These are phyloP conservation scores for Drosophila rellima DNA, from an alignment of 2,888 invertebrate species.

Conservation along the genomic window DNA sequence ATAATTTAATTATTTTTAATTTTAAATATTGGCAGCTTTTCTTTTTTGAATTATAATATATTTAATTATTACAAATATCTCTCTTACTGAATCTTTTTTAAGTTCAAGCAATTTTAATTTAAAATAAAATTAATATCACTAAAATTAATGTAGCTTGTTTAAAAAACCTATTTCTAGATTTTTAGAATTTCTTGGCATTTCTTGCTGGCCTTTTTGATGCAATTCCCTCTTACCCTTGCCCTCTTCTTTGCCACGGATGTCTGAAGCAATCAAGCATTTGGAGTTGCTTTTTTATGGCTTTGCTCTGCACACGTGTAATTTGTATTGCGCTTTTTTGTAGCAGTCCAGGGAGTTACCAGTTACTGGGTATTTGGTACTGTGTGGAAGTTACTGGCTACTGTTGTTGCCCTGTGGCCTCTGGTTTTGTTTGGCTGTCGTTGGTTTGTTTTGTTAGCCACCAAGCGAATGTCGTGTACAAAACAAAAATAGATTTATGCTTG, in stretches of 20 bases:
- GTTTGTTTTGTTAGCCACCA: conserved; percentile 42
- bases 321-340: conserved; percentile 57
- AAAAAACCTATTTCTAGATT: too few species aligned
- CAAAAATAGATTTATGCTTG: conserved; percentile 81
- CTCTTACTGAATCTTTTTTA: too few species aligned
- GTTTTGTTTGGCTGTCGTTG: conserved; percentile 40
- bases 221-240: background rate
- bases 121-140: too few species aligned
- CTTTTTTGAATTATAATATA: too few species aligned
- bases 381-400: conserved; percentile 16
- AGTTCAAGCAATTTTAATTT: too few species aligned
- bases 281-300: conserved; percentile 45
- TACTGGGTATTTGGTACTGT: background rate
- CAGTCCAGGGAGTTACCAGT: conserved; percentile 6
- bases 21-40: too few species aligned
- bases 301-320: conserved; percentile 62
- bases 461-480: conserved; percentile 60
- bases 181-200: conserved; percentile 1
- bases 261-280: conserved; percentile 66
- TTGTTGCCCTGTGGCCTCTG: conserved; percentile 18
- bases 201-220: background rate
- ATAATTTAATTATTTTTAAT: too few species aligned
- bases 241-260: background rate
- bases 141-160: too few species aligned
- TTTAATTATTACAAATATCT: too few species aligned